phyloP scores from a whole-genome alignment of 2,797 vertebrate genomes.

The Phataginus tetradactyla region DNA sequence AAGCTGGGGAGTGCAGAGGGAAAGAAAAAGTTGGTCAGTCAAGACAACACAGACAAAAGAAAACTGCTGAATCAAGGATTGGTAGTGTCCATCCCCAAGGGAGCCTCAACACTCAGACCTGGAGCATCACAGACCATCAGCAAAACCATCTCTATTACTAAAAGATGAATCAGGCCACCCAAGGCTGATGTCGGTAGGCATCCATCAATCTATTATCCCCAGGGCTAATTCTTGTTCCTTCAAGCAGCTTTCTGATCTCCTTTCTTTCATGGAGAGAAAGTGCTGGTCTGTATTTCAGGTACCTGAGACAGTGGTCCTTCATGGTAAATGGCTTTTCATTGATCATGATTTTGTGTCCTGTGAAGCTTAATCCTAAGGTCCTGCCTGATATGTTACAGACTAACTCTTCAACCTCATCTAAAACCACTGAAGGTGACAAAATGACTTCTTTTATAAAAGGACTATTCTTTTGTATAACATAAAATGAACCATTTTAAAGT shows the following conservation, averaged over 20 bases:
- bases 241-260: not conserved
- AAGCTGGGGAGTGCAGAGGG: not conserved
- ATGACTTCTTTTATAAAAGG: not conserved
- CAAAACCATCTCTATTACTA: not conserved
- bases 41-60: not conserved
- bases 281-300: not conserved
- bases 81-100: not conserved
- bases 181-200: not conserved
- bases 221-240: not conserved
- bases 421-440: not conserved
- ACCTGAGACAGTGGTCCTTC: not conserved
- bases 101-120: not conserved
- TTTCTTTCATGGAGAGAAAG: not conserved
- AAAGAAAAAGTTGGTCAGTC: not conserved
- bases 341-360: not conserved
- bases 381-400: not conserved
- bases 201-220: not conserved
- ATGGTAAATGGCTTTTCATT: conserved; percentile 7
- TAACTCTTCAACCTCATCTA: not conserved
- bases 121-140: not conserved
- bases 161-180: not conserved
- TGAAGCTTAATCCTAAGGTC: not conserved
- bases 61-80: not conserved
- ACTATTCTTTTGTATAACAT: not conserved
- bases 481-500: conserved; percentile 21